A percentile compares a stretch with the other conserved stretches of the same genome.
Evolutionary conservation across 2,797 vertebrate genomes (phyloP).

Genomic region (Heterohyrax brucei): DNA sequence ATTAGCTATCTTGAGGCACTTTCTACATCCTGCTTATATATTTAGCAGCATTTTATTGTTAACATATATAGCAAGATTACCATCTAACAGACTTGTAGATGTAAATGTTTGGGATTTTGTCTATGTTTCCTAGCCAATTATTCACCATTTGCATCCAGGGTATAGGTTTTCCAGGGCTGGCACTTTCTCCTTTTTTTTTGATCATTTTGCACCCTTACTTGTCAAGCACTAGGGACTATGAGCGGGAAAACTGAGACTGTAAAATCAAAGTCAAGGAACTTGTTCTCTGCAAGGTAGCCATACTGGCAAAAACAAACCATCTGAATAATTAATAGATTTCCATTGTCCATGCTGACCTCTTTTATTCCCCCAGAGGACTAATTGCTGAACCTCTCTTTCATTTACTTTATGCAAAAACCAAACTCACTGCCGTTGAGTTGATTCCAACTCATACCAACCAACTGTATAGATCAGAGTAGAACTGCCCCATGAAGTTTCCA

Average conservation of each 20-base stretch:
- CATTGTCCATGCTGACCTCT: neutral
- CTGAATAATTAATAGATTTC: constrained; percentile 52
- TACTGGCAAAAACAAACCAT: neutral
- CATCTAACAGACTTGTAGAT: neutral
- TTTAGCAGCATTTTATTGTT: neutral
- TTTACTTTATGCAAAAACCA: too few relatives aligned
- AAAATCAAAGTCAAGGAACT: neutral
- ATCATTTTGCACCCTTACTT: neutral
- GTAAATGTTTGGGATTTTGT: neutral
- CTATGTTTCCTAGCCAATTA: neutral
- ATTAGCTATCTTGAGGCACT: constrained; percentile 44
- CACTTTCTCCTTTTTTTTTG: neutral
- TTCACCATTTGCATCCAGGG: neutral
- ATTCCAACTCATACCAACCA: too few relatives aligned
- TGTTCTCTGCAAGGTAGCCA: neutral
- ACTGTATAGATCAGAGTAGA: too few relatives aligned
- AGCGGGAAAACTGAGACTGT: neutral
- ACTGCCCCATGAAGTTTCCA: too few relatives aligned
- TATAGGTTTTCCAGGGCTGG: neutral
- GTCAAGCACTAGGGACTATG: neutral
- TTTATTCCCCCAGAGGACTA: neutral
- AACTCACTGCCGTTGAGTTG: too few relatives aligned
- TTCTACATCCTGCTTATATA: constrained; percentile 17
- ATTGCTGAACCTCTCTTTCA: neutral
- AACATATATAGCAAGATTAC: constrained; percentile 32